These are phyloP conservation scores for Germaria angustata DNA, from an alignment of 2,888 invertebrate genomes.

Conservation along the genomic window DNA sequence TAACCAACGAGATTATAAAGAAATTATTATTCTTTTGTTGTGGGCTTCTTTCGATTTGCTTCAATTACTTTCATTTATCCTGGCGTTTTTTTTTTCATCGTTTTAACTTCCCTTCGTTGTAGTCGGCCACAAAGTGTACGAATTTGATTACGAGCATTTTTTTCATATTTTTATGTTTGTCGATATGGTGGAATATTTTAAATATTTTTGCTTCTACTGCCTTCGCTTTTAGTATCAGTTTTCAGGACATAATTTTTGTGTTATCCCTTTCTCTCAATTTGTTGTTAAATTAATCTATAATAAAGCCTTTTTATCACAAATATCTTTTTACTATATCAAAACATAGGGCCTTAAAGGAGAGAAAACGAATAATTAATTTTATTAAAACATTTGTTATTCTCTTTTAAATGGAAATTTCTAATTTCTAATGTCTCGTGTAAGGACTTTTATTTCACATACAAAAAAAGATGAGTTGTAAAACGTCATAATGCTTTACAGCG, in stretches of 20 bases:
- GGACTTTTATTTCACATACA: neutral
- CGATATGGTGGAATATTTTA: neutral
- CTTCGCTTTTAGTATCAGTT: neutral
- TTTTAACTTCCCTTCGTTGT: neutral
- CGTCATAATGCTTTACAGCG: no score
- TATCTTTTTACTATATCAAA: neutral
- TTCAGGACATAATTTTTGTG: neutral
- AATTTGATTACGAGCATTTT: neutral
- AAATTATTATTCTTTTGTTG: neutral
- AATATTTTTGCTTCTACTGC: neutral
- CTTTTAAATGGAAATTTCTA: no score
- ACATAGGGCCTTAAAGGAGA: neutral
- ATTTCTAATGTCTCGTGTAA: neutral
- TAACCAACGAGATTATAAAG: no score
- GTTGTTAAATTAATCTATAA: neutral
- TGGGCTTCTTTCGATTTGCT: neutral
- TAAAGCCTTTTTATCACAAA: neutral
- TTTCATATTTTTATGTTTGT: neutral
- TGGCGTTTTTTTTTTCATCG: neutral
- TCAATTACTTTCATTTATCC: neutral
- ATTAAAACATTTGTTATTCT: neutral
- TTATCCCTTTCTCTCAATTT: neutral
- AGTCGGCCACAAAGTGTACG: neutral
- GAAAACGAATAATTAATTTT: neutral
- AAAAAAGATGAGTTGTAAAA: no score